phyloP scores from a whole-genome alignment of 1,140 invertebrate species.

The Philotrypesis tridentata region DNA sequence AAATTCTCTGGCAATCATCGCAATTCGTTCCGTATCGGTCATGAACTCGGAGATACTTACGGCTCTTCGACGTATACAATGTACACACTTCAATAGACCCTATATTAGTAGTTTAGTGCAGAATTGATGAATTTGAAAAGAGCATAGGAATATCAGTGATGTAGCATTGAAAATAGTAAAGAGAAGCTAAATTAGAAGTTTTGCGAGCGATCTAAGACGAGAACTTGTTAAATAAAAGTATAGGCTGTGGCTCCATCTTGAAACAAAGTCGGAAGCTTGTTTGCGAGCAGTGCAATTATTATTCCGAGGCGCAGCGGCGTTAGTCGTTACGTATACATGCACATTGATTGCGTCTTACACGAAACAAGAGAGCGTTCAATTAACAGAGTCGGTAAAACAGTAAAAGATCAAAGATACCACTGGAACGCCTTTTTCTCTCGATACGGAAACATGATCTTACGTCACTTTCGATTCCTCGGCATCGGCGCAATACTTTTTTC shows the following conservation, averaged over 20 bases:
- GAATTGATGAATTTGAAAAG: too few relatives aligned
- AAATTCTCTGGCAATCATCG: neutral
- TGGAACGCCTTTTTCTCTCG: conserved; percentile 23
- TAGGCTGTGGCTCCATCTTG: conserved; percentile 31
- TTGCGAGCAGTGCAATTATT: conserved; percentile 3
- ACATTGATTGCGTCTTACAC: neutral
- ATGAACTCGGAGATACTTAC: conserved; percentile 20
- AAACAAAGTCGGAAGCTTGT: neutral
- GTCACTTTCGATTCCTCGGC: neutral
- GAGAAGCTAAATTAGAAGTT: too few relatives aligned
- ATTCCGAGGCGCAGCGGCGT: conserved; percentile 4
- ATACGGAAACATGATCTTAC: conserved; percentile 36
- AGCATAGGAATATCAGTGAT: too few relatives aligned
- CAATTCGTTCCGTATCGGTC: conserved; percentile 6
- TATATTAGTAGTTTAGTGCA: too few relatives aligned
- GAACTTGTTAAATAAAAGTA: neutral
- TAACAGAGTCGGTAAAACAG: conserved; percentile 40
- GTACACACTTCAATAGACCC: neutral
- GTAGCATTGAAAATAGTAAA: too few relatives aligned
- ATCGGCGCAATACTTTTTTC: conserved; percentile 31
- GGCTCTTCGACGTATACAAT: neutral
- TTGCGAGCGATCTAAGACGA: too few relatives aligned
- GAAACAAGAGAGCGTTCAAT: conserved; percentile 36
- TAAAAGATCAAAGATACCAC: conserved; percentile 18
- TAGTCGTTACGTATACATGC: neutral